Evolutionary conservation across 2,113 vertebrate genomes (phyloP).

Genomic region (Cavia aperea): DNA sequence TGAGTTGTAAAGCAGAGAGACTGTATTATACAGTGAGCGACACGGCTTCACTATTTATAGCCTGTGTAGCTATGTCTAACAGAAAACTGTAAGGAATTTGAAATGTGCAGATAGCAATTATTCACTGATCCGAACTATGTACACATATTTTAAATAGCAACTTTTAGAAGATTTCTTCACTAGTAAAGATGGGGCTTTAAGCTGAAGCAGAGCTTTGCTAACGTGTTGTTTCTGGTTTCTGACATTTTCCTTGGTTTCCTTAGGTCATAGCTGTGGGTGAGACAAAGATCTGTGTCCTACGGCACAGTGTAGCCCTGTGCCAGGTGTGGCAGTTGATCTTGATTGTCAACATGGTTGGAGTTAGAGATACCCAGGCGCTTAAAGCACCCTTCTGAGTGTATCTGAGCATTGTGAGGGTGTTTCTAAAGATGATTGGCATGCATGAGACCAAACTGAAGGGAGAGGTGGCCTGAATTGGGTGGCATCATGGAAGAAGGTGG

Average conservation of each 20-base stretch:
- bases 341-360: background rate
- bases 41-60: conserved; percentile 81
- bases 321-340: background rate
- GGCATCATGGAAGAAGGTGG: too few relatives aligned
- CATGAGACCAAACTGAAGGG: background rate
- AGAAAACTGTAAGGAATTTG: conserved; percentile 78
- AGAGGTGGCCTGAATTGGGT: background rate
- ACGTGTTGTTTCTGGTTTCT: conserved; percentile 69
- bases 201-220: conserved; percentile 71
- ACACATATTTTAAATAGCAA: conserved; percentile 78
- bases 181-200: conserved; percentile 74
- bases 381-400: background rate
- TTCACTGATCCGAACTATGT: conserved; percentile 73
- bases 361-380: background rate
- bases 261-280: conserved; percentile 48
- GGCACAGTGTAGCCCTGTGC: fast-evolving
- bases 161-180: conserved; percentile 75
- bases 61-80: conserved; percentile 73
- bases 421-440: background rate
- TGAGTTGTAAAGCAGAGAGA: conserved; percentile 84
- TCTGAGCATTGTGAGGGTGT: background rate
- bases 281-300: background rate
- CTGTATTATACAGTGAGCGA: conserved; percentile 82
- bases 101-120: conserved; percentile 80
- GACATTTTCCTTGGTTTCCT: conserved; percentile 66